phyloP scores from a whole-genome alignment of 2,797 vertebrate species.

The Nothura maculosa region DNA sequence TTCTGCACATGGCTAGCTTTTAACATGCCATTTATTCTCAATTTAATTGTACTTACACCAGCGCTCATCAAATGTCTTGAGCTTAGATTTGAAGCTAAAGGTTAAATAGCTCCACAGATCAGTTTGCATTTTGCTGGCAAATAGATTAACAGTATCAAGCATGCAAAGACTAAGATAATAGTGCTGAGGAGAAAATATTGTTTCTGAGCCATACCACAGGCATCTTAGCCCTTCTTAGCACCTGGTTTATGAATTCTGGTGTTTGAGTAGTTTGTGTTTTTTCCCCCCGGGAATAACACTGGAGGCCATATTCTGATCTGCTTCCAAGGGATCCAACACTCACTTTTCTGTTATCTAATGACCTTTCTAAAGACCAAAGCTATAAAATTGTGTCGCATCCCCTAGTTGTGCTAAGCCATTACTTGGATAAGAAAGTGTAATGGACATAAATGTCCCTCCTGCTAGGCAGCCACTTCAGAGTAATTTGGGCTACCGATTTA shows the following conservation, averaged over 20 bases:
- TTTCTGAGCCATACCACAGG: not conserved
- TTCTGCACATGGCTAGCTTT: not conserved
- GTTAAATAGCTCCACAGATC: constrained; percentile 23
- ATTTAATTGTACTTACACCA: constrained; percentile 18
- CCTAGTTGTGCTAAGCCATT: not conserved
- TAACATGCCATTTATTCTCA: constrained; percentile 5
- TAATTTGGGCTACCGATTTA: constrained; percentile 56
- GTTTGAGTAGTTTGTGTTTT: not conserved
- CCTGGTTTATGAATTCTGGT: not conserved
- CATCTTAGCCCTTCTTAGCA: not conserved
- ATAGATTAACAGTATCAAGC: not conserved
- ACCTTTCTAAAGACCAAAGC: constrained; percentile 26
- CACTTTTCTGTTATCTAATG: not conserved
- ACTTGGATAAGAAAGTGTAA: constrained; percentile 41
- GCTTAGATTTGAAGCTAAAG: constrained; percentile 1
- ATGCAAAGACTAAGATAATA: not conserved
- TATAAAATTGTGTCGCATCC: not conserved
- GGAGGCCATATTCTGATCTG: not conserved
- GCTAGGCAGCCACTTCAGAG: constrained; percentile 57
- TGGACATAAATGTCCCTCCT: constrained; percentile 49
- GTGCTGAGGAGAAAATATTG: not conserved
- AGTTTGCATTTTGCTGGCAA: not conserved
- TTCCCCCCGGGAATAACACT: not conserved
- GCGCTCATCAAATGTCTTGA: not conserved
- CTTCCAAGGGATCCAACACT: not conserved